A percentile compares a stretch with the other conserved stretches of the same genome.
These are phyloP conservation scores for Lytechinus variegatus DNA, from an alignment of 35 echinoderm and acorn worm genomes.

Conservation along the genomic window DNA sequence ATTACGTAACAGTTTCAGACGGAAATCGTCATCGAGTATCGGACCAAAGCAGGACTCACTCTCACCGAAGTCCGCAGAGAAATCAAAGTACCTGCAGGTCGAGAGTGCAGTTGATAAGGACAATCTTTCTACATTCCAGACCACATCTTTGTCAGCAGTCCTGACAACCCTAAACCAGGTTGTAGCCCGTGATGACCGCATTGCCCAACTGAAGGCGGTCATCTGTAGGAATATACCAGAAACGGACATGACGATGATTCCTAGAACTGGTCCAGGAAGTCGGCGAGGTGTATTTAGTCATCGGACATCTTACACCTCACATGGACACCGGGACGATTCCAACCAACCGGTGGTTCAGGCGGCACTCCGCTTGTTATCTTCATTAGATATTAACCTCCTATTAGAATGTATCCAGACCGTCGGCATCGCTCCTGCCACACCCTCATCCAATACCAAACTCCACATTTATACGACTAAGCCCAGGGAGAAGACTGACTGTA, in stretches of 20 bases:
- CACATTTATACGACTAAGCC: background rate
- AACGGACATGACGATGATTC: background rate
- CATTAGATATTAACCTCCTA: slow-evolving; percentile 61
- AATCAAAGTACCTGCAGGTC: slow-evolving; percentile 39
- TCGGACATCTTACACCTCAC: slow-evolving; percentile 36
- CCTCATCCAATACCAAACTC: background rate
- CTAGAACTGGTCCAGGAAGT: slow-evolving; percentile 17
- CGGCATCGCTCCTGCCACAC: background rate
- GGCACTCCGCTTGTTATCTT: slow-evolving; percentile 51
- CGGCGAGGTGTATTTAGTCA: slow-evolving; percentile 38
- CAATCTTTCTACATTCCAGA: slow-evolving; percentile 50
- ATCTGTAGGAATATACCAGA: background rate
- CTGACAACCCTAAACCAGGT: slow-evolving; percentile 33
- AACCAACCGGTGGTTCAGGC: slow-evolving; percentile 31
- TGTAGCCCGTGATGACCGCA: slow-evolving; percentile 39
- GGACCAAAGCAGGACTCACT: slow-evolving; percentile 40
- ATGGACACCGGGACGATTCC: slow-evolving; percentile 19
- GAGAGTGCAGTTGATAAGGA: slow-evolving; percentile 30
- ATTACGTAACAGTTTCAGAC: slow-evolving; percentile 43
- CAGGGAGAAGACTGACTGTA: slow-evolving; percentile 2
- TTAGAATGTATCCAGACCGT: slow-evolving; percentile 65
- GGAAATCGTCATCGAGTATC: slow-evolving; percentile 47
- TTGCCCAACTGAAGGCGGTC: slow-evolving; percentile 27
- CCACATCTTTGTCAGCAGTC: slow-evolving; percentile 36
- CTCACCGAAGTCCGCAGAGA: slow-evolving; percentile 43